These are phyloP conservation scores for Solenodon paradoxus DNA, from an alignment of 2,113 vertebrate species.

Conservation along the genomic window DNA sequence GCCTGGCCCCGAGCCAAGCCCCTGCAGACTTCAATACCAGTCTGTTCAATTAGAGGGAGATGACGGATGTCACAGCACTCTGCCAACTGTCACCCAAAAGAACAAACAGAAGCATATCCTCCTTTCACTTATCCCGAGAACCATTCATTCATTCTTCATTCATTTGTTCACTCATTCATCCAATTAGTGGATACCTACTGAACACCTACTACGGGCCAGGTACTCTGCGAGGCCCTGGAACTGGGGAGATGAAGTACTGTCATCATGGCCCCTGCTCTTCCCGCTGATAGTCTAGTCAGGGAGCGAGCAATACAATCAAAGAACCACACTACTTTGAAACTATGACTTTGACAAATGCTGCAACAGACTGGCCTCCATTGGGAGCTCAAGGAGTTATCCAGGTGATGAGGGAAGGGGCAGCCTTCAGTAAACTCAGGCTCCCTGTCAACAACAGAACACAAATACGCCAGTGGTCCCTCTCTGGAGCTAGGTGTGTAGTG, in stretches of 20 bases:
- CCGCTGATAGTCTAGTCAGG: neutral
- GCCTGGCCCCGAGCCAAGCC: constrained; percentile 70
- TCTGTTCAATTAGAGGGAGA: constrained; percentile 70
- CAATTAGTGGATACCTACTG: neutral
- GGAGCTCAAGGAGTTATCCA: neutral
- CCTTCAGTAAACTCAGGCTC: no score
- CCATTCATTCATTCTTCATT: neutral
- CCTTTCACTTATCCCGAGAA: constrained; percentile 24
- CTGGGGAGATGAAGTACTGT: neutral
- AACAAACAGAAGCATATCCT: constrained; percentile 56
- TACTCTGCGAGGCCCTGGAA: neutral
- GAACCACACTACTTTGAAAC: neutral
- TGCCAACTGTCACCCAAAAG: constrained; percentile 76
- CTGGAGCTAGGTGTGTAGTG: no score
- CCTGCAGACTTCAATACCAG: constrained; percentile 68
- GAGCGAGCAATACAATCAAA: neutral
- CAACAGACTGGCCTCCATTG: fast-evolving
- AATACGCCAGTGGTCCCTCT: no score
- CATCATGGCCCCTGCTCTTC: neutral
- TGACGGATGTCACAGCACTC: constrained; percentile 76
- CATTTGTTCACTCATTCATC: neutral
- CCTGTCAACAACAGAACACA: no score
- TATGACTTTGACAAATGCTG: neutral
- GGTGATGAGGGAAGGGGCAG: neutral
- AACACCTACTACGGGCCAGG: neutral